A percentile compares a stretch with the other conserved stretches of the same genome.
These are phyloP conservation scores for Drosophila melanocephala DNA, from an alignment of 2,888 invertebrate genomes.

Conservation along the genomic window DNA sequence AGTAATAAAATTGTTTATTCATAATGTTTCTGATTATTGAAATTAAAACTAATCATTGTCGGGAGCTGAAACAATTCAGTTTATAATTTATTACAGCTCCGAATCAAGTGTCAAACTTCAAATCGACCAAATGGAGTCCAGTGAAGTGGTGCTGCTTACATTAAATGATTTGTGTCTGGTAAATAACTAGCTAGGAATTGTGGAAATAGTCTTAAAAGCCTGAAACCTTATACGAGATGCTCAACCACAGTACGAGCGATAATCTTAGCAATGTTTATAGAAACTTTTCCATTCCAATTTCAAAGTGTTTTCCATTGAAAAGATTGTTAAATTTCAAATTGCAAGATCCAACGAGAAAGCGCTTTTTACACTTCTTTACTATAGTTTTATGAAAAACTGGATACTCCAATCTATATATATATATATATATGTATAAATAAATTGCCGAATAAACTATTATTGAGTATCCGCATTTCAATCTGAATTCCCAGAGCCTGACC, in stretches of 20 bases:
- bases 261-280: background rate
- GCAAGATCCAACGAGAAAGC: too few relatives aligned
- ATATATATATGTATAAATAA: too few relatives aligned
- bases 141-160: too few relatives aligned
- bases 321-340: too few relatives aligned
- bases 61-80: accelerated
- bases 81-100: background rate
- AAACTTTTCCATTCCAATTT: too few relatives aligned
- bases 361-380: too few relatives aligned
- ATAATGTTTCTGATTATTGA: background rate
- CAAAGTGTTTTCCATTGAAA: too few relatives aligned
- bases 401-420: background rate
- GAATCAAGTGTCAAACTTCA: background rate
- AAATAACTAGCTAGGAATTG: background rate
- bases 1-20: too few relatives aligned
- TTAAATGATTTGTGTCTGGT: too few relatives aligned
- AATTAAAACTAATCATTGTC: background rate
- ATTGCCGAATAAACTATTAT: too few relatives aligned
- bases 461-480: too few relatives aligned
- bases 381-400: too few relatives aligned
- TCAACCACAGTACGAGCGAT: background rate
- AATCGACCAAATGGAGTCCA: background rate
- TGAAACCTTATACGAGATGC: background rate
- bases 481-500: background rate
- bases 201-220: background rate